These are phyloP conservation scores for Orthonyx spaldingii DNA, from an alignment of 2,113 vertebrate species.

Conservation along the genomic window DNA sequence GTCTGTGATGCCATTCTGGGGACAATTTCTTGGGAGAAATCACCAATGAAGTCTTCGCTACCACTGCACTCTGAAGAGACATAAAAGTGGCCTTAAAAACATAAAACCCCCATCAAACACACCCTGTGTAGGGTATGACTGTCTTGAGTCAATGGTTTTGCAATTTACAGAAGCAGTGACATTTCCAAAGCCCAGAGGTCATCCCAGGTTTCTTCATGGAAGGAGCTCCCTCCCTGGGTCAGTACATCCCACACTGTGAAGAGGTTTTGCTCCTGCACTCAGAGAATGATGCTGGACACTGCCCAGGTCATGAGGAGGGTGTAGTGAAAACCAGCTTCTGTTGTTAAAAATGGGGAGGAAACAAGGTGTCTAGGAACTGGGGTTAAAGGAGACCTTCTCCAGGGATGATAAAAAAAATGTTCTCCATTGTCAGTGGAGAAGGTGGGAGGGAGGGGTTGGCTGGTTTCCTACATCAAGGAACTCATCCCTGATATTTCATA, in stretches of 20 bases:
- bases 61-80: background rate
- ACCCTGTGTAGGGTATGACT: background rate
- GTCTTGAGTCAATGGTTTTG: background rate
- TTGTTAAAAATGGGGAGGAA: background rate
- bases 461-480: background rate
- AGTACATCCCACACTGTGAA: fast-evolving
- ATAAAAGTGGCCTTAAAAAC: background rate
- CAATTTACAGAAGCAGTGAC: background rate
- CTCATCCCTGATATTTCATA: background rate
- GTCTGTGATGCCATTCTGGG: background rate
- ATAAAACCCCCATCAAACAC: fast-evolving
- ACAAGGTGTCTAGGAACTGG: background rate
- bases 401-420: background rate
- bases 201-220: background rate
- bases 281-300: fast-evolving
- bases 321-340: background rate
- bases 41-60: fast-evolving
- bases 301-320: fast-evolving
- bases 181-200: background rate
- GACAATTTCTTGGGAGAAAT: fast-evolving
- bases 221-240: background rate
- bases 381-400: background rate
- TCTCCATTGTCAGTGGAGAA: background rate
- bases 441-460: background rate
- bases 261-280: background rate